Evolutionary conservation across 2,797 vertebrate genomes (phyloP).

Genomic region (Aphelocoma californica): DNA sequence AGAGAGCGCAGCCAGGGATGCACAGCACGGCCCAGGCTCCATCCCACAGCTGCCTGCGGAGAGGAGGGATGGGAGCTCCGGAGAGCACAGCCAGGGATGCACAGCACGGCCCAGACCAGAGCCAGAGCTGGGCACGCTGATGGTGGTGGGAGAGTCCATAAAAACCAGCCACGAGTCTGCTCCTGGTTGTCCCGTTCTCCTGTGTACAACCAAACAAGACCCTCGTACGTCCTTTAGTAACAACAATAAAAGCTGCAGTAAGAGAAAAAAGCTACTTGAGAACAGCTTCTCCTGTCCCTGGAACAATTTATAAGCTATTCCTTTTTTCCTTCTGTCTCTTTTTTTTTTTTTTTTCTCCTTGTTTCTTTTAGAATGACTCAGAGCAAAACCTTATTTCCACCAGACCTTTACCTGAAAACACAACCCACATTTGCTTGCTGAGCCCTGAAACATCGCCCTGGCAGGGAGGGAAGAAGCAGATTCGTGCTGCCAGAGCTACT

Average conservation of each 20-base stretch:
- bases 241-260: neutral
- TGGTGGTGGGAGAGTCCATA: accelerated
- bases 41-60: neutral
- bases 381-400: neutral
- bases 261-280: neutral
- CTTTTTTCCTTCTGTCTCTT: too few relatives aligned
- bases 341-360: too few relatives aligned
- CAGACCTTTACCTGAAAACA: neutral
- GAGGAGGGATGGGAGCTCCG: neutral
- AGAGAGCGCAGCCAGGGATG: neutral
- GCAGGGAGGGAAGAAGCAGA: neutral
- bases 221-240: accelerated
- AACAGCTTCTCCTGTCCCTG: neutral
- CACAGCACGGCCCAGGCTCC: neutral
- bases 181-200: neutral
- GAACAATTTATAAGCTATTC: neutral
- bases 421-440: neutral
- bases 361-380: neutral
- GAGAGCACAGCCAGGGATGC: neutral
- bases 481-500: neutral
- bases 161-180: accelerated
- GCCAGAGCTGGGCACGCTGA: accelerated
- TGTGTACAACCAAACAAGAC: neutral
- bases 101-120: accelerated
- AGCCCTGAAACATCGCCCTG: neutral